These are phyloP conservation scores for Orchestia grillus DNA, from an alignment of 1,140 invertebrate species.

Conservation along the genomic window DNA sequence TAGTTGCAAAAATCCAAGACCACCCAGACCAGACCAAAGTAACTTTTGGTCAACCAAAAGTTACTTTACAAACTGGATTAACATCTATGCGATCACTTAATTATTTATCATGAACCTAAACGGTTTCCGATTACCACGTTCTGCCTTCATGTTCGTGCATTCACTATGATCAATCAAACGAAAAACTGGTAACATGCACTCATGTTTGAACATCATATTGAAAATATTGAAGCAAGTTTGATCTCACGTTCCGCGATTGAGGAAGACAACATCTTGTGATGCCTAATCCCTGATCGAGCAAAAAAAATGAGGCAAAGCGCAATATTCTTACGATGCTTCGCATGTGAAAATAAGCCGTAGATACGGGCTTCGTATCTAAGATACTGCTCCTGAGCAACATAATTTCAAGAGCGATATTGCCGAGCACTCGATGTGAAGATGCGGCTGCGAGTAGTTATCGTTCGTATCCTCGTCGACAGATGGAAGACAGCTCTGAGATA, in stretches of 20 bases:
- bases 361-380: background rate
- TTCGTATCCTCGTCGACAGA: background rate
- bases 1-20: too few species aligned
- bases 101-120: background rate
- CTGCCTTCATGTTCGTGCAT: background rate
- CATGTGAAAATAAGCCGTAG: background rate
- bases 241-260: too few species aligned
- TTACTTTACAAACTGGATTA: background rate
- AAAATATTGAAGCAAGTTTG: too few species aligned
- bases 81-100: background rate
- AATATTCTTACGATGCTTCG: background rate
- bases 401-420: background rate
- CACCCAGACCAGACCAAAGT: too few species aligned
- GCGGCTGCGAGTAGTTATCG: background rate
- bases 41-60: background rate
- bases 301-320: too few species aligned
- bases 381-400: background rate
- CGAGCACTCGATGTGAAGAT: background rate
- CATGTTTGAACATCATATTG: background rate
- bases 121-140: background rate
- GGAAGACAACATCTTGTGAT: too few species aligned
- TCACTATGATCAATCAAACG: background rate
- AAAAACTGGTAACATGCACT: background rate
- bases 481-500: background rate
- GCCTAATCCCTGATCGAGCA: too few species aligned